Percentiles rank a stretch among this genome's conserved stretches.
Conservation (phyloP, 2,888 invertebrate genomes). For the Trichopria drosophilae region DNA sequence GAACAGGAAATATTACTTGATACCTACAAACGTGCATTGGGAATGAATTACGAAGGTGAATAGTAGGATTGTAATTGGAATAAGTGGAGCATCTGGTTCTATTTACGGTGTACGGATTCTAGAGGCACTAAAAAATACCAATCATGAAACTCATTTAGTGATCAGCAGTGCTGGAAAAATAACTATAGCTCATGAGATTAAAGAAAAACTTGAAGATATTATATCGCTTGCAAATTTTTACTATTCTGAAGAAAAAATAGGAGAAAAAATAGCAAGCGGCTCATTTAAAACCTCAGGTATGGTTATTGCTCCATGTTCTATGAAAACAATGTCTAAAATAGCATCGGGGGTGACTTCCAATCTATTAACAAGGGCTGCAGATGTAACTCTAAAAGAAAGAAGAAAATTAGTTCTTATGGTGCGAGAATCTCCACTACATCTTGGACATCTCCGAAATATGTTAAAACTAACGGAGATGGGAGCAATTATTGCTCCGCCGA, state of each 20-base stretch:
- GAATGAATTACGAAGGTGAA: conserved; percentile 19
- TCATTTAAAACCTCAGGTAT: conserved; percentile 14
- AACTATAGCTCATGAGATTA: conserved; percentile 14
- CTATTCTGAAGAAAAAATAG: conserved; percentile 13
- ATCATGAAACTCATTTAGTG: conserved; percentile 12
- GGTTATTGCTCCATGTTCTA: conserved; percentile 17
- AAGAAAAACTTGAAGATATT: conserved; percentile 12
- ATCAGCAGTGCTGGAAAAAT: conserved; percentile 11
- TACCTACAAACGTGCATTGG: conserved; percentile 17
- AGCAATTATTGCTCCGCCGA: conserved; percentile 17
- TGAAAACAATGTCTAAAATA: conserved; percentile 13
- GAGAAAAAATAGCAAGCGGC: conserved; percentile 13
- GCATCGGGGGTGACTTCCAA: conserved; percentile 13
- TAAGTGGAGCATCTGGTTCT: conserved; percentile 16
- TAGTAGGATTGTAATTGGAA: conserved; percentile 11
- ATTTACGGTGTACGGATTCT: conserved; percentile 14
- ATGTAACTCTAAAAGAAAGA: conserved; percentile 18
- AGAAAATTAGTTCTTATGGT: conserved; percentile 14
- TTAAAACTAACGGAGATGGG: conserved; percentile 16
- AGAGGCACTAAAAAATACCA: conserved; percentile 3
- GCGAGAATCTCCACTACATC: conserved; percentile 5
- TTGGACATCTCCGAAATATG: not conserved
- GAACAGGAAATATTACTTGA: conserved; percentile 17
- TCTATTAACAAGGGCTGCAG: conserved; percentile 17
- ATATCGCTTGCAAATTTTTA: conserved; percentile 12